Evolutionary conservation across 2,113 vertebrate genomes (phyloP).

Genomic region (Sorex araneus): DNA sequence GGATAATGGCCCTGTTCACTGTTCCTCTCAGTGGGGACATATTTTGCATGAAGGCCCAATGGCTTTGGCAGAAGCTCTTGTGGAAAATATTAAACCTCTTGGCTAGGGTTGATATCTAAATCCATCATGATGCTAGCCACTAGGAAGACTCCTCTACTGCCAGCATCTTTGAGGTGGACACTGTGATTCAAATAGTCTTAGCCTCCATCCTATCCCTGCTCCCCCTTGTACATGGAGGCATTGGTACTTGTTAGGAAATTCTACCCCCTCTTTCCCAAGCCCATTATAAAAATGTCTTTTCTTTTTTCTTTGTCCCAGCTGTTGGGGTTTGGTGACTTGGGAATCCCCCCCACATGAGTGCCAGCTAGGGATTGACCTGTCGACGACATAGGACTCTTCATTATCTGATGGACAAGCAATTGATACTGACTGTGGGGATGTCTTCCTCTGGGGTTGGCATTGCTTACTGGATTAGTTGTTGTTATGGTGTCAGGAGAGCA

Average conservation of each 20-base stretch:
- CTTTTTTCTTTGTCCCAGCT: background rate
- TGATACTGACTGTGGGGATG: background rate
- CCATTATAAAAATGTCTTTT: background rate
- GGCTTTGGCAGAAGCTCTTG: background rate
- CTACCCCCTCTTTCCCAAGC: background rate
- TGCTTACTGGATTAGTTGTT: background rate
- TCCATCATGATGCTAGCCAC: background rate
- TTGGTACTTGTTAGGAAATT: background rate
- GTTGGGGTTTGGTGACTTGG: background rate
- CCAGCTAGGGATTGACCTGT: background rate
- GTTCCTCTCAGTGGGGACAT: background rate
- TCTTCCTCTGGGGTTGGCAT: background rate
- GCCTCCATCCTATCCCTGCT: background rate
- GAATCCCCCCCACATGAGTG: background rate
- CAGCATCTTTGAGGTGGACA: background rate
- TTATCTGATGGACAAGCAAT: background rate
- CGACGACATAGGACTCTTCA: background rate
- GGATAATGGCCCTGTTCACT: conserved; percentile 30
- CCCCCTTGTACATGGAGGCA: background rate
- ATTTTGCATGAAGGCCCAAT: conserved; percentile 48
- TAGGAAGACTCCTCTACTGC: background rate
- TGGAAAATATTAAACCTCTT: background rate
- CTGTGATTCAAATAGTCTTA: background rate
- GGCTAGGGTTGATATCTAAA: background rate
- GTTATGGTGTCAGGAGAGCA: background rate